phyloP scores from a whole-genome alignment of 2,797 vertebrate genomes.

The Pangasius djambal region DNA sequence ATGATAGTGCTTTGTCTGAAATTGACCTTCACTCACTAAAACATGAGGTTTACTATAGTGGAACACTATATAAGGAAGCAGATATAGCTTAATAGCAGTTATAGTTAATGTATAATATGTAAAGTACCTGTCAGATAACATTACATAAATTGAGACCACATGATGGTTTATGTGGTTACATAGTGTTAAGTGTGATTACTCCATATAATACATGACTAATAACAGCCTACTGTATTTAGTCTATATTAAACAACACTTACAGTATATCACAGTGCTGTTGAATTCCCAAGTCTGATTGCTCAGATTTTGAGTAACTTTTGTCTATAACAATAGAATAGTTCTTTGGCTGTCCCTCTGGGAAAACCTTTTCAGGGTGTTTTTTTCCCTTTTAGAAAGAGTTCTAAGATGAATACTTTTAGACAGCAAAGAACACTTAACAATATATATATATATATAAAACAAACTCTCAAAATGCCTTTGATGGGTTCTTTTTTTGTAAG shows the following conservation, averaged over 20 bases:
- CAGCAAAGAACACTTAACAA: not conserved
- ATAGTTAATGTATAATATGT: not conserved
- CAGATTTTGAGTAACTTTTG: not conserved
- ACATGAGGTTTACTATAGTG: not conserved
- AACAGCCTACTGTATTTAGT: not conserved
- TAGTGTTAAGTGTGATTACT: not conserved
- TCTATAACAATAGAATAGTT: not conserved
- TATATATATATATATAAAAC: not conserved
- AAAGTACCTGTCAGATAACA: not conserved
- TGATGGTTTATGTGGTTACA: not conserved
- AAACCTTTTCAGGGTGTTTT: not conserved
- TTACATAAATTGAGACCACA: not conserved
- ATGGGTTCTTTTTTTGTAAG: not conserved
- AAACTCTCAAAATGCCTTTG: not conserved
- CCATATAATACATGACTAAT: too few species aligned
- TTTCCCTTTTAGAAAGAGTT: not conserved
- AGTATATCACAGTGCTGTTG: constrained; percentile 20
- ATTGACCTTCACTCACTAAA: not conserved
- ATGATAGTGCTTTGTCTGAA: not conserved
- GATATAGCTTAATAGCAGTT: not conserved
- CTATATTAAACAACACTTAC: not conserved
- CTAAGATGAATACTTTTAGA: not conserved
- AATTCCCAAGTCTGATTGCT: not conserved
- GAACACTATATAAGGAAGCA: not conserved
- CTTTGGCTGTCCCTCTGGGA: not conserved